Percentiles rank a stretch among this genome's conserved stretches.
Conservation (phyloP, 2,888 invertebrate species). For the Antitype chi region DNA sequence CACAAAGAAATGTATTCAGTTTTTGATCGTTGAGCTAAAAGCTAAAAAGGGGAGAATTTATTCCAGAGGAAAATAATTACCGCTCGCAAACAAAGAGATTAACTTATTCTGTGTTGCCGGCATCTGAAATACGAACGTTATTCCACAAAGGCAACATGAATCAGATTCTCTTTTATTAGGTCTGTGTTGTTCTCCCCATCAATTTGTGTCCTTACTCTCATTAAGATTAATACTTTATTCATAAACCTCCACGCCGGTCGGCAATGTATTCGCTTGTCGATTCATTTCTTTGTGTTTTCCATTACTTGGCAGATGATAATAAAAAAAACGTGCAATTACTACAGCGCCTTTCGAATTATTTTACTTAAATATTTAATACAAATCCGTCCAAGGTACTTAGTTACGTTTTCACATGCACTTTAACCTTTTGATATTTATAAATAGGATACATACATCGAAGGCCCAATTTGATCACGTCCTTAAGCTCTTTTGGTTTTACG, state of each 20-base stretch:
- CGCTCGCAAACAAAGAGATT: constrained; percentile 74
- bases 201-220: constrained; percentile 71
- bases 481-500: background rate
- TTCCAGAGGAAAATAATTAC: constrained; percentile 73
- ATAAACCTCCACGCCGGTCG: constrained; percentile 52
- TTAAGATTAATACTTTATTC: constrained; percentile 70
- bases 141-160: constrained; percentile 72
- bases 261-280: constrained; percentile 49
- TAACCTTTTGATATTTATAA: background rate
- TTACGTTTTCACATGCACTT: background rate
- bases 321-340: constrained; percentile 16
- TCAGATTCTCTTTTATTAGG: constrained; percentile 75
- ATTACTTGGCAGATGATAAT: constrained; percentile 27
- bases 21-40: constrained; percentile 68
- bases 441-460: background rate
- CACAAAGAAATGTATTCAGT: constrained; percentile 71
- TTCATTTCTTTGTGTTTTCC: constrained; percentile 41
- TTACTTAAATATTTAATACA: constrained; percentile 11
- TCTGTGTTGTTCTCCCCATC: constrained; percentile 69
- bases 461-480: background rate
- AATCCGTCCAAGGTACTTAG: background rate
- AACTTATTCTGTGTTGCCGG: constrained; percentile 71
- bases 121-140: constrained; percentile 74
- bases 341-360: background rate
- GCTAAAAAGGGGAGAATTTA: constrained; percentile 70